Conservation (phyloP, 2,888 invertebrate species). For the Caprella mutica region DNA sequence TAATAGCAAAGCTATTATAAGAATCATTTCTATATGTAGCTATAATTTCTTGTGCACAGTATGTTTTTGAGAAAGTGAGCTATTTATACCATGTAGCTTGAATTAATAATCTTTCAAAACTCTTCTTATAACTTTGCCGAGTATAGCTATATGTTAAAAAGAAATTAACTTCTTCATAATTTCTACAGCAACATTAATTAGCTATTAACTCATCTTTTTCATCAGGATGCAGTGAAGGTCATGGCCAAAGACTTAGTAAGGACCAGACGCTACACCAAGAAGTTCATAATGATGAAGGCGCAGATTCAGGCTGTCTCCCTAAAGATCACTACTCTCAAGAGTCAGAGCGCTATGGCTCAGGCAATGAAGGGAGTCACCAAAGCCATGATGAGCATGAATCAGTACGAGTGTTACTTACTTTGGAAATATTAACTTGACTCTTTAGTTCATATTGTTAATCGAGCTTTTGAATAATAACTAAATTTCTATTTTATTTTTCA, state of each 20-base stretch:
- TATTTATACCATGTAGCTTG: background rate
- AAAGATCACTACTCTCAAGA: constrained; percentile 93
- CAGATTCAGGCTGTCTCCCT: constrained; percentile 96
- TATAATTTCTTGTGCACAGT: background rate
- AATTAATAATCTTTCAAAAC: background rate
- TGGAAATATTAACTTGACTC: no score
- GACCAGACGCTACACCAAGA: constrained; percentile 85
- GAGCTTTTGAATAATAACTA: no score
- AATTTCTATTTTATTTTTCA: no score
- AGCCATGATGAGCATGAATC: constrained; percentile 98
- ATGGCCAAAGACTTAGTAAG: constrained; percentile 98
- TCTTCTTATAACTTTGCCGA: background rate
- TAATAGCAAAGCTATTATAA: no score
- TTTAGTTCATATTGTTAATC: no score
- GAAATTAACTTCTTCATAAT: background rate
- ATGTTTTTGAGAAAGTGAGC: background rate
- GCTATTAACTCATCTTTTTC: constrained; percentile 14
- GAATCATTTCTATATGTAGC: no score
- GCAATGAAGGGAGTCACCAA: constrained; percentile 98
- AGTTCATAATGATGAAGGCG: constrained; percentile 98
- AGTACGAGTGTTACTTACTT: no score
- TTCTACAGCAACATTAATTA: background rate
- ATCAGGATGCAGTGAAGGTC: constrained; percentile 93
- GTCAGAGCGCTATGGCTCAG: constrained; percentile 98
- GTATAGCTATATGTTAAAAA: background rate